These are phyloP conservation scores for Saccostrea glomerata DNA, from an alignment of 1,140 invertebrate genomes.

Conservation along the genomic window DNA sequence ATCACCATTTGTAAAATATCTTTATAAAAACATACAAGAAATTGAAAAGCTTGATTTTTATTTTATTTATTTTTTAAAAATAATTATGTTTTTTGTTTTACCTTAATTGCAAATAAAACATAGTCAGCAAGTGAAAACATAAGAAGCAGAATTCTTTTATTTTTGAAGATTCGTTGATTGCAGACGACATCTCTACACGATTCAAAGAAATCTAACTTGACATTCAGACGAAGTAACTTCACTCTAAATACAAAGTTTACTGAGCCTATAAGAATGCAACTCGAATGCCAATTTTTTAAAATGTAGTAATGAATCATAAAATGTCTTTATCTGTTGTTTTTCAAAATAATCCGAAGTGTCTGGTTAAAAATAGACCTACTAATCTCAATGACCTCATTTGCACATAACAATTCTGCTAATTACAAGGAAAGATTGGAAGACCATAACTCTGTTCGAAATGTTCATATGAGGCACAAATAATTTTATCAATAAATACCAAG, in stretches of 20 bases:
- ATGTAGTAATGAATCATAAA: conserved; percentile 32
- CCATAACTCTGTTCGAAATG: conserved; percentile 1
- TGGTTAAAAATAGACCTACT: conserved; percentile 24
- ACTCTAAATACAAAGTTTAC: neutral
- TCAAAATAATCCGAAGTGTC: conserved; percentile 30
- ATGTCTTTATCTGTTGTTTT: conserved; percentile 34
- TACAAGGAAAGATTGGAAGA: neutral
- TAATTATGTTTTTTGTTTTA: no score
- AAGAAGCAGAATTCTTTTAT: neutral
- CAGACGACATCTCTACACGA: neutral
- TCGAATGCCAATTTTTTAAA: conserved; percentile 12
- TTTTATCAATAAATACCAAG: neutral
- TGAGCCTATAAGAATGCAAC: conserved; percentile 19
- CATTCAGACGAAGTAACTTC: neutral
- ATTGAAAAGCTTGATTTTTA: no score
- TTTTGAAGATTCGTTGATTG: neutral
- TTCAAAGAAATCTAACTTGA: neutral
- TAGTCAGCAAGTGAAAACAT: neutral
- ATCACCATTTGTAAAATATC: no score
- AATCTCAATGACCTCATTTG: conserved; percentile 31
- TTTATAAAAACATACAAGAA: no score
- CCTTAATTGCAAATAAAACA: no score
- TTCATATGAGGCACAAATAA: neutral
- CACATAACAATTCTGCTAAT: conserved; percentile 17
- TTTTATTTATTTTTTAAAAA: no score